Percentiles rank a stretch among this genome's conserved stretches.
These are phyloP conservation scores for Diglossa brunneiventris DNA, from an alignment of 2,113 vertebrate genomes.

Conservation along the genomic window DNA sequence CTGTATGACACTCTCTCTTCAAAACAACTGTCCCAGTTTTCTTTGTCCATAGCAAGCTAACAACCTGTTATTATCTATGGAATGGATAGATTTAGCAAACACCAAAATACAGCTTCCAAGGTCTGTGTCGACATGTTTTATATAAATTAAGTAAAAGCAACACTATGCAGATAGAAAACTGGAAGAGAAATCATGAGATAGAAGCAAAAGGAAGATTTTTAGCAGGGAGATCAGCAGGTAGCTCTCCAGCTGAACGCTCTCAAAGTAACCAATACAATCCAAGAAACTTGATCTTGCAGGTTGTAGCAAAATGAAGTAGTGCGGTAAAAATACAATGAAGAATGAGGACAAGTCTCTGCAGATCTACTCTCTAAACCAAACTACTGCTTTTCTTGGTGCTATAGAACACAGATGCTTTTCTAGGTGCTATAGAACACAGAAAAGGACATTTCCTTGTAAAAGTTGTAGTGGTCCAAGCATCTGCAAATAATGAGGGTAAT, in stretches of 20 bases:
- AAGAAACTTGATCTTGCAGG: background rate
- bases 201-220: background rate
- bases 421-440: background rate
- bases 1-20: background rate
- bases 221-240: background rate
- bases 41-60: background rate
- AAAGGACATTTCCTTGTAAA: background rate
- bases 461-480: background rate
- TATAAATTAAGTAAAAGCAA: background rate
- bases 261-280: background rate
- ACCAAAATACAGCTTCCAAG: background rate
- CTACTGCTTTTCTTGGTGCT: background rate
- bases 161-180: background rate
- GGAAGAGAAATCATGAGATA: background rate
- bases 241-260: background rate
- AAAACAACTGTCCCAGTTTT: background rate
- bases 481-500: background rate
- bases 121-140: background rate
- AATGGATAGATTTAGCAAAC: background rate
- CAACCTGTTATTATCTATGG: background rate
- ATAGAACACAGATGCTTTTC: background rate
- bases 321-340: background rate
- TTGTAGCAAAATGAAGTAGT: background rate
- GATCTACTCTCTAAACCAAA: background rate
- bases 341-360: background rate